Conservation (phyloP, 2,888 invertebrate species). For the Pristionchus entomophagus region DNA sequence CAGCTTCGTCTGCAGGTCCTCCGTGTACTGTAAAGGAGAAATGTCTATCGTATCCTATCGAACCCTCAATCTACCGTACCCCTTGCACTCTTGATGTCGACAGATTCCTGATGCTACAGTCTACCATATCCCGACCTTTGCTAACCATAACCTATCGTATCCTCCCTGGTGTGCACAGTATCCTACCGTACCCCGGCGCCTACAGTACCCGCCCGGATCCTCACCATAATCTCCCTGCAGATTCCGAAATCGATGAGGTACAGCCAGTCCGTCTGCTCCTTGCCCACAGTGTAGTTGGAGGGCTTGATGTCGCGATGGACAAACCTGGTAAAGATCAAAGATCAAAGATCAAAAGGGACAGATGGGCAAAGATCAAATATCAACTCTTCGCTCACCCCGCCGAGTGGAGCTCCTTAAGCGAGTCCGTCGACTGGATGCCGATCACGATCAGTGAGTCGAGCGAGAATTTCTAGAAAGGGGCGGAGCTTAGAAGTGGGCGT, state of each 20-base stretch:
- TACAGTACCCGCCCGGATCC: neutral
- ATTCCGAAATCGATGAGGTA: conserved; percentile 69
- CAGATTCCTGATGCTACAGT: too few species aligned
- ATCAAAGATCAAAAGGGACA: too few species aligned
- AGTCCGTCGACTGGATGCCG: conserved; percentile 29
- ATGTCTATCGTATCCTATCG: too few species aligned
- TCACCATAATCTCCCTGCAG: conserved; percentile 48
- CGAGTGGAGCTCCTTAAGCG: conserved; percentile 31
- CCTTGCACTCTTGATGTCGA: too few species aligned
- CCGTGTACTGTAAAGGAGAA: neutral
- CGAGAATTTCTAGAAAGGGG: conserved; percentile 14
- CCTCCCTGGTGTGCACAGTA: too few species aligned
- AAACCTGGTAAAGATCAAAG: conserved; percentile 48
- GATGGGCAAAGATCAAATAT: too few species aligned
- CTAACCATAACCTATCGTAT: too few species aligned
- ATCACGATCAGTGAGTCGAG: neutral
- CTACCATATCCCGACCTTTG: too few species aligned
- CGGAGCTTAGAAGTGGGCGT: neutral
- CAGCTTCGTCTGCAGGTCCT: conserved; percentile 7
- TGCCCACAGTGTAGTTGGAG: conserved; percentile 62
- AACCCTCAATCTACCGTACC: too few species aligned
- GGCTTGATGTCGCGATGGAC: conserved; percentile 67
- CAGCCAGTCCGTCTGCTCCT: conserved; percentile 53
- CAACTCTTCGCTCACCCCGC: neutral
- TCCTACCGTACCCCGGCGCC: neutral